phyloP scores from a whole-genome alignment of 1,140 invertebrate species.

The Bombus polaris region DNA sequence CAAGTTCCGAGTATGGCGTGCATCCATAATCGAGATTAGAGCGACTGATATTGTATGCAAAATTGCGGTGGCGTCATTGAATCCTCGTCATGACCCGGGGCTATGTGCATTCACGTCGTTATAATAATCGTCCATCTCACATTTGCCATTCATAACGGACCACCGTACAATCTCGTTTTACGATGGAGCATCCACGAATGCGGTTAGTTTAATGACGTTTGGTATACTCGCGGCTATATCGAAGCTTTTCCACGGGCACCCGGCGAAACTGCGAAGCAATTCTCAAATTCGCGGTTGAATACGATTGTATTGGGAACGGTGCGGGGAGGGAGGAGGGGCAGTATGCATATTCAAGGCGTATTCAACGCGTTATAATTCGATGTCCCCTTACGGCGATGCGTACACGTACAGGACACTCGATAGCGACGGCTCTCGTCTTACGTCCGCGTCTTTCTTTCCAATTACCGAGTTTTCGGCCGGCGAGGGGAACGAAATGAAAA shows the following conservation, averaged over 20 bases:
- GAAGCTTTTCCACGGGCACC: slow-evolving; percentile 54
- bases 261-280: slow-evolving; percentile 62
- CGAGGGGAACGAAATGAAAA: neutral
- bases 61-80: slow-evolving; percentile 42
- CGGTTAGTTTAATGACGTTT: slow-evolving; percentile 67
- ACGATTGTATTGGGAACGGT: neutral
- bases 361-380: slow-evolving; percentile 62
- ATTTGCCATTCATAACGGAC: slow-evolving; percentile 51
- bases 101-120: slow-evolving; percentile 48
- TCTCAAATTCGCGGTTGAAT: slow-evolving; percentile 55
- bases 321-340: too few relatives aligned
- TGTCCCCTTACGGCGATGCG: slow-evolving; percentile 35
- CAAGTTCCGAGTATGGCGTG: neutral
- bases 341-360: slow-evolving; percentile 40
- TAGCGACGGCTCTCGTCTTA: neutral
- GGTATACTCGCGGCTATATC: slow-evolving; percentile 59
- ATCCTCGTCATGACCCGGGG: slow-evolving; percentile 26
- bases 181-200: slow-evolving; percentile 55
- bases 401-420: neutral
- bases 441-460: neutral
- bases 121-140: slow-evolving; percentile 54
- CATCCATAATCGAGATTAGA: slow-evolving; percentile 32
- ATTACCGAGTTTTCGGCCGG: neutral
- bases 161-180: slow-evolving; percentile 45
- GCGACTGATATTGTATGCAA: slow-evolving; percentile 34